Evolutionary conservation across 2,888 invertebrate species (phyloP).

Genomic region (Suillia variegata): DNA sequence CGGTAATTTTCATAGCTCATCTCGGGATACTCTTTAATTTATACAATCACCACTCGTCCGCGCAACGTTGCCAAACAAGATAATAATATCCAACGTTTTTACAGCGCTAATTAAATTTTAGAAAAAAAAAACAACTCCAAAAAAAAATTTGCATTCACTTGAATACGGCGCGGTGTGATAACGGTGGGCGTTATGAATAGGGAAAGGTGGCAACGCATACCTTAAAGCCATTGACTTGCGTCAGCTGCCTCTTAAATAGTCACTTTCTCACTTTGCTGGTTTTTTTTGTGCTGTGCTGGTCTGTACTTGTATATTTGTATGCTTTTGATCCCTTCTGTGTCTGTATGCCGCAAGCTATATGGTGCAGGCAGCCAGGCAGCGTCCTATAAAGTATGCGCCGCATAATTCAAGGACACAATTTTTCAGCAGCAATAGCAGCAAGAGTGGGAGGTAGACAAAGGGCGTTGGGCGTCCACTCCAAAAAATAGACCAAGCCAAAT

Average conservation of each 20-base stretch:
- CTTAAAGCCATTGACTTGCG: neutral
- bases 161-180: no score
- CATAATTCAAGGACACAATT: conserved; percentile 33
- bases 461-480: neutral
- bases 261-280: neutral
- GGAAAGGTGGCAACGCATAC: neutral
- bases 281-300: neutral
- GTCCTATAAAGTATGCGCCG: neutral
- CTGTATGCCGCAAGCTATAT: neutral
- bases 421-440: no score
- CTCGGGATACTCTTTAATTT: no score
- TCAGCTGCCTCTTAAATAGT: neutral
- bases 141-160: neutral
- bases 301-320: neutral
- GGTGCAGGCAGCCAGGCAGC: no score
- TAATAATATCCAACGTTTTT: neutral
- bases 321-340: conserved; percentile 9
- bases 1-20: no score
- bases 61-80: no score
- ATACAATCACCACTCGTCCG: no score
- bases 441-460: no score
- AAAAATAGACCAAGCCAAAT: conserved; percentile 11
- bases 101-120: neutral
- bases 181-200: no score
- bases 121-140: neutral